These are phyloP conservation scores for Paralichthys olivaceus DNA, from an alignment of 2,113 vertebrate genomes.

Conservation along the genomic window DNA sequence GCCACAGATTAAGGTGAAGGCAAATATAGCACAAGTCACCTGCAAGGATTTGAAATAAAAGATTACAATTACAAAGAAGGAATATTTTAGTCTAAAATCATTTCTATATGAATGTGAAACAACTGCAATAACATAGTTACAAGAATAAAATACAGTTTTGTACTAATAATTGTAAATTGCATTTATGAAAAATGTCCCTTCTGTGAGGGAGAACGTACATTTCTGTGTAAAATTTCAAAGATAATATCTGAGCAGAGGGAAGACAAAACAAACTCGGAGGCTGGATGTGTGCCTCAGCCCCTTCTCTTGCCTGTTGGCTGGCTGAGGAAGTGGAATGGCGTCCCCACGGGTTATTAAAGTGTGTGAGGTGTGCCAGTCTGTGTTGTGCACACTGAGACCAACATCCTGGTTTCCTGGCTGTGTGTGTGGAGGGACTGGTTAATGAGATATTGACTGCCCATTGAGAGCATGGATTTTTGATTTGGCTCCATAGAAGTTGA, in stretches of 20 bases:
- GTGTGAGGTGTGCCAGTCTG: slow-evolving; percentile 73
- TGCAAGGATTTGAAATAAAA: slow-evolving; percentile 65
- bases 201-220: background rate
- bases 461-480: slow-evolving; percentile 85
- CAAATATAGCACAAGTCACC: slow-evolving; percentile 70
- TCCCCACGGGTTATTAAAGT: slow-evolving; percentile 79
- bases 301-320: slow-evolving; percentile 41
- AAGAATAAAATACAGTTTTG: background rate
- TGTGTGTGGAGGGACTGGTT: slow-evolving; percentile 74
- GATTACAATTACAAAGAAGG: slow-evolving; percentile 16
- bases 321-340: slow-evolving; percentile 67
- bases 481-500: slow-evolving; percentile 75
- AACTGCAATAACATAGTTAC: background rate
- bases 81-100: background rate
- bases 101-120: background rate
- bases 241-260: slow-evolving; percentile 13
- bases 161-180: background rate
- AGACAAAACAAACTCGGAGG: slow-evolving; percentile 40
- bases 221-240: slow-evolving; percentile 15
- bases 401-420: slow-evolving; percentile 64
- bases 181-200: slow-evolving; percentile 7
- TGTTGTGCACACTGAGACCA: slow-evolving; percentile 61
- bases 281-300: slow-evolving; percentile 10
- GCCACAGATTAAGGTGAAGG: slow-evolving; percentile 71
- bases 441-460: slow-evolving; percentile 87